Evolutionary conservation across 2,797 vertebrate genomes (phyloP).

Genomic region (Hephaestus fuliginosus): DNA sequence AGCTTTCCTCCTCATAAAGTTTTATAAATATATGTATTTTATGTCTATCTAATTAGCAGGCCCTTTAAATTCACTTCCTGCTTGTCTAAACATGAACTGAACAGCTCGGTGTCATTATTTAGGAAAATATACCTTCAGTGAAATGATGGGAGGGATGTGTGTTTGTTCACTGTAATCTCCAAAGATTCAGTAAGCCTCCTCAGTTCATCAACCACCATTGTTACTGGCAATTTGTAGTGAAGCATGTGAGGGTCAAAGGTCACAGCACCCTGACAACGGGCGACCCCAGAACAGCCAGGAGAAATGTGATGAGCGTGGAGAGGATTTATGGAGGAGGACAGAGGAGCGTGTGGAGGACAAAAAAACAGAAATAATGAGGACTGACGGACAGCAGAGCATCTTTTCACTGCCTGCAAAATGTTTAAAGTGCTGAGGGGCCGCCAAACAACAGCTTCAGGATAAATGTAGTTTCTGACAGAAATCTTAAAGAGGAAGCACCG

Average conservation of each 20-base stretch:
- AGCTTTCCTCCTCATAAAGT: too few relatives aligned
- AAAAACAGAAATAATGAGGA: constrained; percentile 39
- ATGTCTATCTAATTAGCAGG: too few relatives aligned
- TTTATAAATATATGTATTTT: too few relatives aligned
- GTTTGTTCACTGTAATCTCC: not conserved
- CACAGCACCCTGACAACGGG: constrained; percentile 4
- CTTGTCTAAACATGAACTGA: not conserved
- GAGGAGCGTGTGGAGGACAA: not conserved
- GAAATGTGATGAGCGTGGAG: not conserved
- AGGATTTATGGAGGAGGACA: constrained; percentile 9
- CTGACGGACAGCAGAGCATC: not conserved
- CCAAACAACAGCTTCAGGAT: not conserved
- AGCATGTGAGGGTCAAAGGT: constrained; percentile 15
- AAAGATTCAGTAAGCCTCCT: too few relatives aligned
- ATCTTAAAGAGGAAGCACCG: not conserved
- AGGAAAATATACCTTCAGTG: too few relatives aligned
- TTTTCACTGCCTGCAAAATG: not conserved
- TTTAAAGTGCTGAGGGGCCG: not conserved
- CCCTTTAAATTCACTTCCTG: not conserved
- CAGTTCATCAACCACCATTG: not conserved
- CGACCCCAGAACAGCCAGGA: not conserved
- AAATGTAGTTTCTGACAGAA: not conserved
- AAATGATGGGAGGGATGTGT: too few relatives aligned
- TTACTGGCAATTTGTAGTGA: constrained; percentile 1
- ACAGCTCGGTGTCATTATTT: too few relatives aligned